Evolutionary conservation across 2,888 invertebrate species (phyloP).

Genomic region (Cryptocheilus praepositus): DNA sequence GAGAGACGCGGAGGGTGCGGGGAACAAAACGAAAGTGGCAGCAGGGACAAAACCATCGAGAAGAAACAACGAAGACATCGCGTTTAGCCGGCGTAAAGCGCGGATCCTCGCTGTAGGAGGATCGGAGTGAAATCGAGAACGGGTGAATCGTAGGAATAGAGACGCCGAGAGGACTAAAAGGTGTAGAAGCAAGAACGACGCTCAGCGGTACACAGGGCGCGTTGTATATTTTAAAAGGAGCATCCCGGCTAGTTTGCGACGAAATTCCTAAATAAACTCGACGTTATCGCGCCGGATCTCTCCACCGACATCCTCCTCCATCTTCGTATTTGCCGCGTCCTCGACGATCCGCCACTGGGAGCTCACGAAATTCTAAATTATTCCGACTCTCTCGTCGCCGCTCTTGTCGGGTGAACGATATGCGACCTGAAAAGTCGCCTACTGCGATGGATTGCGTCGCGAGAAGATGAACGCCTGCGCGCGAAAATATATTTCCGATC

Average conservation of each 20-base stretch:
- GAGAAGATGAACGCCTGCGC: neutral
- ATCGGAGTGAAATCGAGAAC: neutral
- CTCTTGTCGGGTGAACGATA: slow-evolving; percentile 11
- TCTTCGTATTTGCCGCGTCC: slow-evolving; percentile 11
- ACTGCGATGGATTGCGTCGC: slow-evolving; percentile 28
- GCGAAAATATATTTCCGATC: neutral
- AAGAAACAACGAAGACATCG: neutral
- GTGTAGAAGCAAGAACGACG: slow-evolving; percentile 8
- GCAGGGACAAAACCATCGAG: neutral
- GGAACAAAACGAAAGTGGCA: too few relatives aligned
- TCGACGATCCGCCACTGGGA: neutral
- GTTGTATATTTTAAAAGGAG: slow-evolving; percentile 13
- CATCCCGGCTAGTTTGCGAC: slow-evolving; percentile 2
- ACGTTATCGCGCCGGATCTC: slow-evolving; percentile 25
- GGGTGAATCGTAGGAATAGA: neutral
- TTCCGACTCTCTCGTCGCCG: slow-evolving; percentile 14
- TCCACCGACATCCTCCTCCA: slow-evolving; percentile 7
- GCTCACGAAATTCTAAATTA: slow-evolving; percentile 38
- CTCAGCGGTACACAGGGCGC: neutral
- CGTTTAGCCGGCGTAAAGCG: neutral
- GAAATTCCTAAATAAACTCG: slow-evolving; percentile 22
- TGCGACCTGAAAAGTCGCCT: slow-evolving; percentile 12
- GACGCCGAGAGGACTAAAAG: too few relatives aligned
- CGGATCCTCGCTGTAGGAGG: too few relatives aligned
- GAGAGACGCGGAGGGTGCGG: too few relatives aligned